phyloP scores from a whole-genome alignment of 1,140 invertebrate species.

The Nasonia giraulti region DNA sequence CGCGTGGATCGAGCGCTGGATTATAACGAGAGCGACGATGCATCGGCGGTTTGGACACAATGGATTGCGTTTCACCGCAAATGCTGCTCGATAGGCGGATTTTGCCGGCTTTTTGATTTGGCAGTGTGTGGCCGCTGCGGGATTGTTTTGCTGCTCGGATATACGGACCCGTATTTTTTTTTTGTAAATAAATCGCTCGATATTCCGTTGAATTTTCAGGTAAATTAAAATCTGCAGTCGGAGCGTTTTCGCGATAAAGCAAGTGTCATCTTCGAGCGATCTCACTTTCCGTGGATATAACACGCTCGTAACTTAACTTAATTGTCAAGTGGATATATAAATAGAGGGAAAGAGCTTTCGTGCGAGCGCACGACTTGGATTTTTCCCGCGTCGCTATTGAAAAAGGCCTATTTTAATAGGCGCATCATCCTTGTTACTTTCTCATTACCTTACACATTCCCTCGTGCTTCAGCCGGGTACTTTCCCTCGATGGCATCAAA shows the following conservation, averaged over 20 bases:
- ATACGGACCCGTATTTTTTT: too few relatives aligned
- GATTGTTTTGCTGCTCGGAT: too few relatives aligned
- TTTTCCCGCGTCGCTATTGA: neutral
- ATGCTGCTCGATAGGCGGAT: neutral
- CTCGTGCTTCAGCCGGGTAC: neutral
- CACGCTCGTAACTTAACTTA: neutral
- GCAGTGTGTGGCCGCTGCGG: too few relatives aligned
- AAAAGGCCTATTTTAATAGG: conserved; percentile 17
- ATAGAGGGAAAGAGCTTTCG: conserved; percentile 4
- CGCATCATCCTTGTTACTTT: conserved; percentile 19
- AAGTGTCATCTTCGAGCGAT: neutral
- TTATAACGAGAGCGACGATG: neutral
- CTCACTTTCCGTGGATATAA: neutral
- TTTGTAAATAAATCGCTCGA: too few relatives aligned
- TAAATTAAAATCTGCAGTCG: too few relatives aligned
- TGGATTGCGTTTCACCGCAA: neutral
- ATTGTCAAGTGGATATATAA: neutral
- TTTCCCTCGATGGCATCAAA: neutral
- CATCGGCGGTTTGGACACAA: conserved; percentile 9
- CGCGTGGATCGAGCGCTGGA: neutral
- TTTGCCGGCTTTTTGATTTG: too few relatives aligned
- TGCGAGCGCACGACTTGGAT: conserved; percentile 5
- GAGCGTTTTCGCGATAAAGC: neutral
- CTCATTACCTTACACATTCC: conserved; percentile 6
- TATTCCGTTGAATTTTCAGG: too few relatives aligned